phyloP scores from a whole-genome alignment of 2,888 invertebrate genomes.

The Cataglyphis cursor region DNA sequence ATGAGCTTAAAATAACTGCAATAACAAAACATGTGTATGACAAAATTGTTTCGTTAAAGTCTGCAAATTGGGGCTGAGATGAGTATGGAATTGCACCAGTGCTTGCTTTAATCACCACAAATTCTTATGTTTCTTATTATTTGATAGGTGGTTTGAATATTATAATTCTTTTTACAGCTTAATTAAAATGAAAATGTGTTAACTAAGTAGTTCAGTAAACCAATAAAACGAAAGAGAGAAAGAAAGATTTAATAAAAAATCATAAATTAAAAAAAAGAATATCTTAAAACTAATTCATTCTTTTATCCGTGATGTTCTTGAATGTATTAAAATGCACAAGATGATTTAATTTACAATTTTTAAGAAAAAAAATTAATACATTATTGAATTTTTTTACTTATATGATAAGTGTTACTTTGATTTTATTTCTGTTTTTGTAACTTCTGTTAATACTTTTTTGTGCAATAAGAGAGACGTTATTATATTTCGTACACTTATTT shows the following conservation, averaged over 20 bases:
- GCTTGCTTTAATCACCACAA: not conserved
- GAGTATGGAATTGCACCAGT: not conserved
- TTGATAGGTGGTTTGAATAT: not conserved
- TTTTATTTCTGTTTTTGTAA: constrained; percentile 2
- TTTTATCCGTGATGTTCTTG: not conserved
- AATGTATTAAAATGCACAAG: not conserved
- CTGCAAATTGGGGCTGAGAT: constrained; percentile 15
- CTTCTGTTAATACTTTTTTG: not conserved
- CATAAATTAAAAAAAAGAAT: constrained; percentile 10
- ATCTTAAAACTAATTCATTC: not conserved
- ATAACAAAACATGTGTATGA: not conserved
- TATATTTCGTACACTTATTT: not conserved
- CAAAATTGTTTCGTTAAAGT: constrained; percentile 15
- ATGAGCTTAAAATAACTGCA: not conserved
- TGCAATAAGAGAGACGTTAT: not conserved
- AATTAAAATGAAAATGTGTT: not conserved
- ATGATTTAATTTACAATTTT: constrained; percentile 2
- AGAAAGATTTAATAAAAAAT: not conserved
- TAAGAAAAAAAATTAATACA: not conserved
- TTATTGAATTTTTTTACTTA: not conserved
- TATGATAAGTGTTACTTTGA: not conserved
- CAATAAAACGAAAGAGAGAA: not conserved
- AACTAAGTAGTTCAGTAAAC: not conserved
- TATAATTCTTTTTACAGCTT: not conserved
- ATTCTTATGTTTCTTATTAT: not conserved